phyloP scores from a whole-genome alignment of 2,888 invertebrate species.

The Priocnemis perturbator region DNA sequence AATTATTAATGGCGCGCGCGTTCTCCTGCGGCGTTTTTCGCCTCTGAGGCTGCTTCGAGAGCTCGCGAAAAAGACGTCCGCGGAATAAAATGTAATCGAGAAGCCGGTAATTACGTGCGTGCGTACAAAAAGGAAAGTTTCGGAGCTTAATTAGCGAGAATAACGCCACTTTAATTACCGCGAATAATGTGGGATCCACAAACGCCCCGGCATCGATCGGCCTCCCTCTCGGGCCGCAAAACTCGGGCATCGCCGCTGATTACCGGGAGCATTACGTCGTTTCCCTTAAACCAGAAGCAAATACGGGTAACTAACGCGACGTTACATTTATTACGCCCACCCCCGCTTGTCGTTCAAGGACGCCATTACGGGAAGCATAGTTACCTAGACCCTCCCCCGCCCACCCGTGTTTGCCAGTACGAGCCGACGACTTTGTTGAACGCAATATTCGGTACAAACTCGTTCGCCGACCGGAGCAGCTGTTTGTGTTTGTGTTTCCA shows the following conservation, averaged over 20 bases:
- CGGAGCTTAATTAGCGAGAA: no score
- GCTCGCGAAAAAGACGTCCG: no score
- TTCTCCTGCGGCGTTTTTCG: no score
- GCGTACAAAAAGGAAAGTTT: no score
- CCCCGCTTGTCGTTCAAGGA: constrained; percentile 12
- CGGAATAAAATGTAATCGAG: no score
- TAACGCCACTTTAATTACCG: no score
- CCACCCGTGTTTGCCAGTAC: neutral
- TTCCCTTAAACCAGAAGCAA: constrained; percentile 5
- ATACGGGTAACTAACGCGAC: constrained; percentile 13
- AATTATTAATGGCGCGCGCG: no score
- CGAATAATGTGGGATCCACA: neutral
- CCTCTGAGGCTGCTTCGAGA: neutral
- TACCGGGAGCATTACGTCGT: constrained; percentile 2
- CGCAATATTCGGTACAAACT: neutral
- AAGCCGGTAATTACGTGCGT: no score
- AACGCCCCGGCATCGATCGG: neutral
- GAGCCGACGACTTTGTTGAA: constrained; percentile 5
- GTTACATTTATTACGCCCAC: constrained; percentile 11
- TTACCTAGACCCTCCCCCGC: neutral
- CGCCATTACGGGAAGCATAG: constrained; percentile 11
- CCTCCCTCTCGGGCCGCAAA: no score
- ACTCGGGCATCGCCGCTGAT: neutral
- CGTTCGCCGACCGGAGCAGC: neutral
- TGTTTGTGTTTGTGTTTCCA: neutral